Conservation (phyloP, 2,113 vertebrate species). For the Microcebus murinus region DNA sequence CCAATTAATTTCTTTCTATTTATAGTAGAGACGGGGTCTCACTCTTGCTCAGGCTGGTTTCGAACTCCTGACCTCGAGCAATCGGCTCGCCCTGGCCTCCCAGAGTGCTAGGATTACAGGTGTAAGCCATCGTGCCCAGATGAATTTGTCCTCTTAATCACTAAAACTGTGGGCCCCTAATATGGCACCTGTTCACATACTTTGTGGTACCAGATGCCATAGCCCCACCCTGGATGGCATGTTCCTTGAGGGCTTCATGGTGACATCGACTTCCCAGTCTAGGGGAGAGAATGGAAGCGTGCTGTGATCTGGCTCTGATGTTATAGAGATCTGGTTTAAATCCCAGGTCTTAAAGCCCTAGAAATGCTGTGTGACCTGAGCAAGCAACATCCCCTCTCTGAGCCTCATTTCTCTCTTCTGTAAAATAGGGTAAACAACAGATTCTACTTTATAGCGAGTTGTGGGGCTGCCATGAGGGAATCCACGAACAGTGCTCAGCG, state of each 20-base stretch:
- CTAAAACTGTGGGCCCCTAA: neutral
- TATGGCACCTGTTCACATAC: rapidly evolving
- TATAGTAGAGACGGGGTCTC: no score
- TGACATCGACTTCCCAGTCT: neutral
- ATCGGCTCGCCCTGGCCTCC: no score
- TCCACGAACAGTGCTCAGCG: rapidly evolving
- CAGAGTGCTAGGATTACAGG: no score
- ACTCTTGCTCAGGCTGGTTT: no score
- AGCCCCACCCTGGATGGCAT: neutral
- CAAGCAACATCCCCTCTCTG: neutral
- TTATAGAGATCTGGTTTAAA: neutral
- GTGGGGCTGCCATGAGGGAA: neutral
- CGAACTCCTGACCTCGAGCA: no score
- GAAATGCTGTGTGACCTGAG: neutral
- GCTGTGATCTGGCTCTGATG: neutral
- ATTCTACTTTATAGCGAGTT: neutral
- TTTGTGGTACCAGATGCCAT: rapidly evolving
- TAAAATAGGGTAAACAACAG: neutral
- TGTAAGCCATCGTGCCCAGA: no score
- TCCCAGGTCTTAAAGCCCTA: neutral
- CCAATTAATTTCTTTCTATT: no score
- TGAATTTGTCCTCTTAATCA: no score
- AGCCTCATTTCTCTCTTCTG: neutral
- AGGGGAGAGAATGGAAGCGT: neutral
- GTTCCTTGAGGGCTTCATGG: rapidly evolving